Conservation (phyloP, 2,888 invertebrate species). For the Yponomeuta evonymella region DNA sequence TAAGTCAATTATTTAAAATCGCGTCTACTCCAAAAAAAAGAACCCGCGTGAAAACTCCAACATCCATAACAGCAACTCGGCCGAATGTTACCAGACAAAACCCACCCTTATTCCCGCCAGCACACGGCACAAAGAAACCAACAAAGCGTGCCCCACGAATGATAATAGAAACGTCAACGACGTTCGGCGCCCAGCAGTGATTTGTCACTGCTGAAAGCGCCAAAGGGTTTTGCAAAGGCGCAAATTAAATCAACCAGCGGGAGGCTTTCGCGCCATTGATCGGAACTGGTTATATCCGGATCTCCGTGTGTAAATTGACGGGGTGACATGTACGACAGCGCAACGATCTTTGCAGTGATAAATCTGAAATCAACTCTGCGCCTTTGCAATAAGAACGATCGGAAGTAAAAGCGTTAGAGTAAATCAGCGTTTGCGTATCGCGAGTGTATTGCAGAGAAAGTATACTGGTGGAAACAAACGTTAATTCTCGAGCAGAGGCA, state of each 20-base stretch:
- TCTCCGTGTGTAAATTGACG: constrained; percentile 9
- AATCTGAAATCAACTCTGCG: too few relatives aligned
- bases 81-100: neutral
- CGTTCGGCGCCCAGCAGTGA: constrained; percentile 62
- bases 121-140: neutral
- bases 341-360: too few relatives aligned
- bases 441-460: too few relatives aligned
- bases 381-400: too few relatives aligned
- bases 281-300: constrained; percentile 43
- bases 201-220: constrained; percentile 61
- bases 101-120: neutral
- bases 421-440: too few relatives aligned
- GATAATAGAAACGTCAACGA: constrained; percentile 58
- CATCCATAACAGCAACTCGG: neutral
- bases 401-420: too few relatives aligned
- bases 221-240: constrained; percentile 70
- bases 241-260: constrained; percentile 71
- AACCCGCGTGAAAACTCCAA: neutral
- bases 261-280: constrained; percentile 53
- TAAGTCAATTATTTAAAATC: too few relatives aligned
- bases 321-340: neutral
- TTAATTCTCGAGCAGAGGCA: too few relatives aligned
- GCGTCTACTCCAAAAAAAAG: neutral
- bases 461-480: too few relatives aligned
- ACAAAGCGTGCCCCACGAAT: constrained; percentile 26